Percentiles rank a stretch among this genome's conserved stretches.
Evolutionary conservation across 2,797 vertebrate species (phyloP).

Genomic region (Microctenopoma lineatum): DNA sequence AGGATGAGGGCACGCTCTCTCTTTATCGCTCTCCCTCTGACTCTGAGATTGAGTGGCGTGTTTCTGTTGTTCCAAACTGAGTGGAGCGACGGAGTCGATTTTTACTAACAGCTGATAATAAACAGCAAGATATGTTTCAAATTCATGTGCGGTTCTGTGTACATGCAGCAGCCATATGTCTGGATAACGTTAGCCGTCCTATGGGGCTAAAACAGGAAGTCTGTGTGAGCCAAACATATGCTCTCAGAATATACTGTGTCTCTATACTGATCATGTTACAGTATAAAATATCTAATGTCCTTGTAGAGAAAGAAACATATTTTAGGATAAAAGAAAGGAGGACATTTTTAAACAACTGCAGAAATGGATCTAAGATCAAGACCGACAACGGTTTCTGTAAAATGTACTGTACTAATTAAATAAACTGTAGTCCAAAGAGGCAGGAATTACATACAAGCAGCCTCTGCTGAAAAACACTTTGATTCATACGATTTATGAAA

Average conservation of each 20-base stretch:
- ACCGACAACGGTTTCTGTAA: not conserved
- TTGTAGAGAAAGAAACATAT: not conserved
- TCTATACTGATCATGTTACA: constrained; percentile 22
- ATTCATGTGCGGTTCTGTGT: constrained; percentile 29
- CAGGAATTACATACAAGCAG: not conserved
- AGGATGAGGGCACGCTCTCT: constrained; percentile 34
- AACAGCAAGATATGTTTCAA: constrained; percentile 39
- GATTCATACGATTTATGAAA: constrained; percentile 64
- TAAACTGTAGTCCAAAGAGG: not conserved
- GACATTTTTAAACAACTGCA: not conserved
- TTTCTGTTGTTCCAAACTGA: constrained; percentile 43
- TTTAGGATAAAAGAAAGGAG: not conserved
- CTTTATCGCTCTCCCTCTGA: constrained; percentile 17
- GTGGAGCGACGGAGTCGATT: constrained; percentile 24
- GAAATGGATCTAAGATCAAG: not conserved
- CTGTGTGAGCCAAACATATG: constrained; percentile 46
- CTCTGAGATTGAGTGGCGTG: constrained; percentile 26
- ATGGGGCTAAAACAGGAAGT: constrained; percentile 45
- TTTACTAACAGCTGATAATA: constrained; percentile 47
- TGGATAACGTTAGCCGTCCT: constrained; percentile 45
- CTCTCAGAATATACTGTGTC: constrained; percentile 20
- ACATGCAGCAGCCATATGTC: constrained; percentile 52
- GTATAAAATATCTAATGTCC: not conserved
- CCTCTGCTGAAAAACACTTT: constrained; percentile 49
- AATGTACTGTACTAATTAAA: not conserved